These are phyloP conservation scores for Nasonovia ribisnigri DNA, from an alignment of 2,888 invertebrate genomes.

Conservation along the genomic window DNA sequence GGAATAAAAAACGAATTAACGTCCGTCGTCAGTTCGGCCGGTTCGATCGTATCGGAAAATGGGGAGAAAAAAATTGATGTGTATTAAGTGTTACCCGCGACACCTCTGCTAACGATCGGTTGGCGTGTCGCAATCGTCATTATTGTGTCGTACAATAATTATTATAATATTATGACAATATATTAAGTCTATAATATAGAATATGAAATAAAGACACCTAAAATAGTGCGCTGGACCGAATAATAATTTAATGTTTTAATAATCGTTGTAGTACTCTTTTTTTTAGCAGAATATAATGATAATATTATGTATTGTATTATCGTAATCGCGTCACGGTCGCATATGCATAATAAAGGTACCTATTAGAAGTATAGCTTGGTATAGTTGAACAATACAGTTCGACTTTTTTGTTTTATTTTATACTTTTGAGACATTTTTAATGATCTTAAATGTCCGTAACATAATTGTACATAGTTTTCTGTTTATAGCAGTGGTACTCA, in stretches of 20 bases:
- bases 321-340: not conserved
- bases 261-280: not conserved
- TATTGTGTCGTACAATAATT: not conserved
- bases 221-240: not conserved
- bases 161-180: not conserved
- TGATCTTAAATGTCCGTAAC: not conserved
- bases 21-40: not conserved
- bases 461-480: not conserved
- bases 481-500: too few species aligned
- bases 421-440: not conserved
- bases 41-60: slow-evolving; percentile 17
- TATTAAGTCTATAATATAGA: not conserved
- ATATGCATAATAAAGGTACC: not conserved
- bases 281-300: not conserved
- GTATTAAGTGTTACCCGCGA: slow-evolving; percentile 15
- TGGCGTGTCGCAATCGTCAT: slow-evolving; percentile 34
- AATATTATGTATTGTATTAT: not conserved
- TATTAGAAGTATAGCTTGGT: not conserved
- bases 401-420: not conserved
- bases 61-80: not conserved
- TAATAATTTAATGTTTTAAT: slow-evolving; percentile 7
- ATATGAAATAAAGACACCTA: too few species aligned
- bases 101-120: slow-evolving; percentile 46
- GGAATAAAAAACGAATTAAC: not conserved
- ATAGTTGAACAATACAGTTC: too few species aligned